Evolutionary conservation across 2,888 invertebrate species (phyloP), one percentile per base, ranked within the genome.

Genomic region (Tachina grossa): DNA sequence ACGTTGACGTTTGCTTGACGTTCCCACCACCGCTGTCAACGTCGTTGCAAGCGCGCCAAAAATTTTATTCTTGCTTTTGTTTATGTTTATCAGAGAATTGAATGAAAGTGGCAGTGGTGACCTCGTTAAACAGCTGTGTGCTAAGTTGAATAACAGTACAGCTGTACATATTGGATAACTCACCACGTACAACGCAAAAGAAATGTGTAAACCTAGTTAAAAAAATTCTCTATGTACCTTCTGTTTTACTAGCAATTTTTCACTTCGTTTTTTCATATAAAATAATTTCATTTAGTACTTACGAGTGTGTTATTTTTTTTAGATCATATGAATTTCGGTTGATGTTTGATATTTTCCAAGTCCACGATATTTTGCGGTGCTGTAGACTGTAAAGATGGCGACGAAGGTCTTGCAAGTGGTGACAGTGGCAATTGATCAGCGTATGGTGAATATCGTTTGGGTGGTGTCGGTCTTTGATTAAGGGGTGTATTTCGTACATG

Each of bases 241-340:
- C 19, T 14, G 41, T 22, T 41, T 4, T 16, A 71, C 31, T 13
- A 43, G 22, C 69, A 59, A 11, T 47, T 80, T 19, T 72, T 53
- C 65, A 57, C n/a, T 9, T 51, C 14, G 11, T 41, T 19, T 63
- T 61, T 69, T 43, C 51, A 61, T 55, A 63, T n/a, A 16, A 63
- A 16, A 22, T 14, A 6, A 66, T 19, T 13, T 31, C 2, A 59
- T 61, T 47, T 19, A 19, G 13, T 77, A 81, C 84, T 72, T 61
- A 77, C 84, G 51, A 43, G 55, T 19, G 2, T 39, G 22, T 47
- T n/a, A 57, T 14, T 47, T 13, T 66, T 1, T 14, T 9, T n/a
- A 6, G 8, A n/a, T 57, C 88, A 92, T 72, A 92, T 87, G 77
- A 92, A 88, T 75, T 92, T 92, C 1, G 92, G 92, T 87, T 92